Percentiles rank a stretch among this genome's conserved stretches.
Evolutionary conservation across 2,113 vertebrate genomes (phyloP).

Genomic region (Sciurus niger): DNA sequence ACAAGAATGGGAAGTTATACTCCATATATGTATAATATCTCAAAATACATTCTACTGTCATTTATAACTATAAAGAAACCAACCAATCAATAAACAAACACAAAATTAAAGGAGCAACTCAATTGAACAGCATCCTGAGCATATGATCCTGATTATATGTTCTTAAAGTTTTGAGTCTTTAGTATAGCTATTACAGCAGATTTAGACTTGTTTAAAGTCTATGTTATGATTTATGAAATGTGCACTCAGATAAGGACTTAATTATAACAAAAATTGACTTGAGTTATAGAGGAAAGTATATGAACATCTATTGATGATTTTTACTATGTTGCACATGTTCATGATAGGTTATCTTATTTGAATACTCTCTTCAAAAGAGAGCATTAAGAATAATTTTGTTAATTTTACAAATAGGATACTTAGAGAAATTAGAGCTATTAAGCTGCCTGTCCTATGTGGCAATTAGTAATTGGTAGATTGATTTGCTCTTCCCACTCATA

Average conservation of each 20-base stretch:
- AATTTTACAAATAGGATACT: background rate
- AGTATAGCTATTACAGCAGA: background rate
- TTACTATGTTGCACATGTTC: background rate
- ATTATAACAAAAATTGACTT: background rate
- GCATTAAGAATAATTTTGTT: background rate
- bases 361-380: background rate
- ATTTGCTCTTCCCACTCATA: background rate
- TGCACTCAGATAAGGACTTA: background rate
- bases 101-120: no score
- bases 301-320: background rate
- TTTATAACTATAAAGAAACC: no score
- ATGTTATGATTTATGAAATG: background rate
- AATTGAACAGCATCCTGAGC: background rate
- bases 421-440: background rate
- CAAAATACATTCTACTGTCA: no score
- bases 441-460: background rate
- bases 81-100: no score
- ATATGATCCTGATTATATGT: background rate
- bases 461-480: background rate
- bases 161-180: background rate
- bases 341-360: background rate
- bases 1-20: no score
- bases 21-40: no score
- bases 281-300: background rate
- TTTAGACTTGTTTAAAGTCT: background rate